A percentile compares a stretch with the other conserved stretches of the same genome.
Conservation (phyloP, 1,140 invertebrate genomes). For the Lordiphosa collinella region DNA sequence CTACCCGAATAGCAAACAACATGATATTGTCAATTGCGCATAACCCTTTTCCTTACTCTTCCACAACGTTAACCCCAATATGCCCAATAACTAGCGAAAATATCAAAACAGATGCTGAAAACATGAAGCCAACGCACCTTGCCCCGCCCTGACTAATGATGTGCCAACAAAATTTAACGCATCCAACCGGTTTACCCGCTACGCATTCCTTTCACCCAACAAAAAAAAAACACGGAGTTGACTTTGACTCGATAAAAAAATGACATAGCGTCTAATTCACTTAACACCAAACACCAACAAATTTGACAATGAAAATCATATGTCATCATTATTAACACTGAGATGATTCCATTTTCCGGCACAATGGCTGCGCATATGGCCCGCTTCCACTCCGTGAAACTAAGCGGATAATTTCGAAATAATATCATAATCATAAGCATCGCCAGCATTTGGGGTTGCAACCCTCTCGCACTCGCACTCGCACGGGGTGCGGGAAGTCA, state of each 20-base stretch:
- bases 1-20: slow-evolving; percentile 5
- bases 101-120: slow-evolving; percentile 68
- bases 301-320: slow-evolving; percentile 79
- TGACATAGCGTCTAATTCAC: slow-evolving; percentile 74
- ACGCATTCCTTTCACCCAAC: slow-evolving; percentile 4
- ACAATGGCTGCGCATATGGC: slow-evolving; percentile 69
- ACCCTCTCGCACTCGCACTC: slow-evolving; percentile 27
- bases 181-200: slow-evolving; percentile 49
- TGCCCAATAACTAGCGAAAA: slow-evolving; percentile 22
- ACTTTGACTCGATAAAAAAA: slow-evolving; percentile 44
- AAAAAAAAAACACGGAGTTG: slow-evolving; percentile 9
- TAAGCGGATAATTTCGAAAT: slow-evolving; percentile 79
- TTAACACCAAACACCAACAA: slow-evolving; percentile 57
- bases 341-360: slow-evolving; percentile 77
- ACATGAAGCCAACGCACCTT: slow-evolving; percentile 7
- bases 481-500: slow-evolving; percentile 53
- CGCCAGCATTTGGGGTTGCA: slow-evolving; percentile 18
- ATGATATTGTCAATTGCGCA: slow-evolving; percentile 22
- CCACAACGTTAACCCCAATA: neutral
- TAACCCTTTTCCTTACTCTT: slow-evolving; percentile 35
- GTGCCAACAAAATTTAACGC: slow-evolving; percentile 76
- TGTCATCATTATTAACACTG: slow-evolving; percentile 79
- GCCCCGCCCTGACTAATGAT: slow-evolving; percentile 67
- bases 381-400: slow-evolving; percentile 58
- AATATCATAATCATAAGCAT: slow-evolving; percentile 79